phyloP scores from a whole-genome alignment of 1,140 invertebrate genomes.

The Euura lappo region DNA sequence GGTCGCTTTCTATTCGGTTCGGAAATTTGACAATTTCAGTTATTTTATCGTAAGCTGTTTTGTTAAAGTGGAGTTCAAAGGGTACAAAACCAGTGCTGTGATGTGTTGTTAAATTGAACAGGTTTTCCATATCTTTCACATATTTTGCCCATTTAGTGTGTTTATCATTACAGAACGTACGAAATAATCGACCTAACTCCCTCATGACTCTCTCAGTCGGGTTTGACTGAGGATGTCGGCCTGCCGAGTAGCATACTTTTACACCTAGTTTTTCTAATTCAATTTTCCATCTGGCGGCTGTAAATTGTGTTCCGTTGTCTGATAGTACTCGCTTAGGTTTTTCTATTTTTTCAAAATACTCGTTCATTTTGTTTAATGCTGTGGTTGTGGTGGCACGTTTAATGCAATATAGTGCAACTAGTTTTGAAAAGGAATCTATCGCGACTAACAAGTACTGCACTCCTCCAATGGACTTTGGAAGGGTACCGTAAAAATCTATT shows the following conservation, averaged over 20 bases:
- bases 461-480: slow-evolving; percentile 30
- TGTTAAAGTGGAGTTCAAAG: slow-evolving; percentile 44
- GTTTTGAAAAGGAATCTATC: slow-evolving; percentile 42
- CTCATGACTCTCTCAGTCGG: slow-evolving; percentile 38
- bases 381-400: slow-evolving; percentile 31
- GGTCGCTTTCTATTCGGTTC: not conserved
- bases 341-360: slow-evolving; percentile 34
- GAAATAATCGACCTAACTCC: slow-evolving; percentile 38
- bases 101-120: slow-evolving; percentile 48
- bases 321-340: slow-evolving; percentile 21
- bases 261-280: slow-evolving; percentile 32
- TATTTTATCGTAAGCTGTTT: slow-evolving; percentile 26
- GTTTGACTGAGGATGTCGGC: slow-evolving; percentile 40
- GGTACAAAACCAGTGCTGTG: slow-evolving; percentile 43
- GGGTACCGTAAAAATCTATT: slow-evolving; percentile 40
- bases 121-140: slow-evolving; percentile 31
- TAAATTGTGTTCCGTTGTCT: slow-evolving; percentile 36
- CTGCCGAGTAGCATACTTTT: slow-evolving; percentile 32
- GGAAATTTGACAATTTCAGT: slow-evolving; percentile 15
- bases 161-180: slow-evolving; percentile 31
- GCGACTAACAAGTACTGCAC: slow-evolving; percentile 39
- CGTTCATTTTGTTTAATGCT: slow-evolving; percentile 19
- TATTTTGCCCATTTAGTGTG: slow-evolving; percentile 31
- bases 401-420: slow-evolving; percentile 37
- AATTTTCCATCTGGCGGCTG: slow-evolving; percentile 25